phyloP scores from a whole-genome alignment of 2,113 vertebrate species.

The Uropsilus gracilis region DNA sequence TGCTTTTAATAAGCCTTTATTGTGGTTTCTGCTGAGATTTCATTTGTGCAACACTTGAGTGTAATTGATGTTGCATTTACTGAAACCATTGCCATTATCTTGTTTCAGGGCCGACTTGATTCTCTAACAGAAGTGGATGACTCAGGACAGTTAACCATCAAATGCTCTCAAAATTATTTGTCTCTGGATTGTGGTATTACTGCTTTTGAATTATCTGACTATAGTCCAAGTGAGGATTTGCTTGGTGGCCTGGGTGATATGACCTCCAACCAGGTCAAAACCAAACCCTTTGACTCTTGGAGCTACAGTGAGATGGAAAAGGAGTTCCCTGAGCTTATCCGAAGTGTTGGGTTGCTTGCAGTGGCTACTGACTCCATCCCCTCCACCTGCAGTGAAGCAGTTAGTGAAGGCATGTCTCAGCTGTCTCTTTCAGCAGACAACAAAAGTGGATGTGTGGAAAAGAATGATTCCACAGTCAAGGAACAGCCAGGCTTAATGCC shows the following conservation, averaged over 20 bases:
- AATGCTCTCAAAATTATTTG: slow-evolving; percentile 98
- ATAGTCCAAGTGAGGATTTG: slow-evolving; percentile 95
- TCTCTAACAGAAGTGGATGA: slow-evolving; percentile 97
- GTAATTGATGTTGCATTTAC: not conserved
- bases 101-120: slow-evolving; percentile 94
- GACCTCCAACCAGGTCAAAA: slow-evolving; percentile 83
- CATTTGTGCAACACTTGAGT: not conserved
- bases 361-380: slow-evolving; percentile 85
- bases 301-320: slow-evolving; percentile 89
- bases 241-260: slow-evolving; percentile 83
- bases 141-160: slow-evolving; percentile 97
- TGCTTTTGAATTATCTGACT: slow-evolving; percentile 96
- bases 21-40: not conserved
- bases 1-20: not conserved
- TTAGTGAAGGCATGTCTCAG: slow-evolving; percentile 75
- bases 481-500: slow-evolving; percentile 15
- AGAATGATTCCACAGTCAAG: not conserved
- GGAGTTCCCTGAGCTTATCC: slow-evolving; percentile 90
- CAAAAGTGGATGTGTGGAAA: slow-evolving; percentile 64
- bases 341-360: slow-evolving; percentile 90
- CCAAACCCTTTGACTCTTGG: slow-evolving; percentile 87
- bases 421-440: slow-evolving; percentile 66
- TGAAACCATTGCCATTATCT: slow-evolving; percentile 62
- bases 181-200: slow-evolving; percentile 99
- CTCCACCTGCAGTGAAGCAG: slow-evolving; percentile 79